phyloP scores from a whole-genome alignment of 2,113 vertebrate species.

The Oryctolagus cuniculus region DNA sequence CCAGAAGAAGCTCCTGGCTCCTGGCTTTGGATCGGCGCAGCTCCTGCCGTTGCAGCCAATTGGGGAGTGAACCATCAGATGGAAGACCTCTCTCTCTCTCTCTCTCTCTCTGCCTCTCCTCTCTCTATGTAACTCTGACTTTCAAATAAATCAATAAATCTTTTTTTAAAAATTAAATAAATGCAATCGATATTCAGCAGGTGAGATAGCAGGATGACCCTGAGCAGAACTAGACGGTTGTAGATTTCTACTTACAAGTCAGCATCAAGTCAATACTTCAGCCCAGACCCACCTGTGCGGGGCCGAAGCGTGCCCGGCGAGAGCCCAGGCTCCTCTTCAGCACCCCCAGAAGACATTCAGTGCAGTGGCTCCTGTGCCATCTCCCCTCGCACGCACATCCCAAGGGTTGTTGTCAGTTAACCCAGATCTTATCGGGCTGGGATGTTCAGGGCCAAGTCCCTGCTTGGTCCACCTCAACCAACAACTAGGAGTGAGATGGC shows the following conservation, averaged over 20 bases:
- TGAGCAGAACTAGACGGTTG: slow-evolving; percentile 63
- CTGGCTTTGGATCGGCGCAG: too few relatives aligned
- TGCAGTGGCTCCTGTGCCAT: too few relatives aligned
- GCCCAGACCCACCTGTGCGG: neutral
- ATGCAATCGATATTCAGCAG: slow-evolving; percentile 82
- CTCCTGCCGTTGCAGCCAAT: too few relatives aligned
- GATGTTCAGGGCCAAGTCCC: neutral
- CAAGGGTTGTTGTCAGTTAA: neutral
- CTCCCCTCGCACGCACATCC: neutral
- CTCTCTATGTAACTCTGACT: too few relatives aligned
- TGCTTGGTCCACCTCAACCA: neutral
- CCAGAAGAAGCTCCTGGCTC: too few relatives aligned
- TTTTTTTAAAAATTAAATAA: too few relatives aligned
- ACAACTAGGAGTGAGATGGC: neutral
- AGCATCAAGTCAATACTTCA: slow-evolving; percentile 76
- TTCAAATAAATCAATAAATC: too few relatives aligned
- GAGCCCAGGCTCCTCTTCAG: neutral
- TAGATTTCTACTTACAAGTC: slow-evolving; percentile 82
- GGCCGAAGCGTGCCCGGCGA: rapidly evolving
- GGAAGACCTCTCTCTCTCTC: too few relatives aligned
- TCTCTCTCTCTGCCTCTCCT: too few relatives aligned
- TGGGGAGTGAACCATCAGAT: too few relatives aligned
- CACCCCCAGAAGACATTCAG: neutral
- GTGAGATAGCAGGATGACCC: slow-evolving; percentile 62
- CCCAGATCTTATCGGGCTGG: neutral